phyloP scores from a whole-genome alignment of 2,888 invertebrate genomes.

The Acronicta psi region DNA sequence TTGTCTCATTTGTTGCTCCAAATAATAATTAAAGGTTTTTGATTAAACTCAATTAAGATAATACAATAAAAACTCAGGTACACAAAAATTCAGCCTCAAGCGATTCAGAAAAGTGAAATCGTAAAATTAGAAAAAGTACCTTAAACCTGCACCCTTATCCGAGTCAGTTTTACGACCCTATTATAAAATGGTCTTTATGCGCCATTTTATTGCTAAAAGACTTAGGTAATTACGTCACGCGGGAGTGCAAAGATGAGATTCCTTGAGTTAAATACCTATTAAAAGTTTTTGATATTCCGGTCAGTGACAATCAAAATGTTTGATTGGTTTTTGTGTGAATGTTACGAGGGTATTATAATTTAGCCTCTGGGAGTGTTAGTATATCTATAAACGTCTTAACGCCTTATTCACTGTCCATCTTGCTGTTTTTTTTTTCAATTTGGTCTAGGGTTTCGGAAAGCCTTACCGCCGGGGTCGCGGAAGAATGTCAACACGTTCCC shows the following conservation, averaged over 20 bases:
- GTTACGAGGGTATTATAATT: slow-evolving; percentile 1
- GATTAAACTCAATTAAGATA: slow-evolving; percentile 3
- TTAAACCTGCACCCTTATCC: slow-evolving; percentile 66
- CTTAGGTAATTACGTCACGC: slow-evolving; percentile 88
- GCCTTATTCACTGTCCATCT: too few species aligned
- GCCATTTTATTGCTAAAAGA: slow-evolving; percentile 86
- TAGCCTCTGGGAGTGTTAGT: too few species aligned
- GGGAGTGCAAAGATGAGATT: slow-evolving; percentile 79
- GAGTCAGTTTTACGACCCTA: slow-evolving; percentile 82
- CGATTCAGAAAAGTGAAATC: slow-evolving; percentile 74
- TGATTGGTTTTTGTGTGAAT: slow-evolving; percentile 58
- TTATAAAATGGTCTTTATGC: slow-evolving; percentile 88
- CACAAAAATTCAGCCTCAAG: slow-evolving; percentile 68
- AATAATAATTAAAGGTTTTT: too few species aligned
- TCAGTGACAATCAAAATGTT: slow-evolving; percentile 68
- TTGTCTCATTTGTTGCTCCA: too few species aligned
- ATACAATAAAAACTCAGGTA: slow-evolving; percentile 65
- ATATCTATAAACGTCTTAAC: too few species aligned
- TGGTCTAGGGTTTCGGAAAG: too few species aligned
- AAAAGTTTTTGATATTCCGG: slow-evolving; percentile 84
- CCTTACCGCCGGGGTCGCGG: too few species aligned
- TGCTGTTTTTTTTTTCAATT: too few species aligned
- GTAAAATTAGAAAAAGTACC: slow-evolving; percentile 83
- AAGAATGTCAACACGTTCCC: too few species aligned
- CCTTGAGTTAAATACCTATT: slow-evolving; percentile 75